Conservation (phyloP, 2,888 invertebrate genomes). For the Thymelicus sylvestris region DNA sequence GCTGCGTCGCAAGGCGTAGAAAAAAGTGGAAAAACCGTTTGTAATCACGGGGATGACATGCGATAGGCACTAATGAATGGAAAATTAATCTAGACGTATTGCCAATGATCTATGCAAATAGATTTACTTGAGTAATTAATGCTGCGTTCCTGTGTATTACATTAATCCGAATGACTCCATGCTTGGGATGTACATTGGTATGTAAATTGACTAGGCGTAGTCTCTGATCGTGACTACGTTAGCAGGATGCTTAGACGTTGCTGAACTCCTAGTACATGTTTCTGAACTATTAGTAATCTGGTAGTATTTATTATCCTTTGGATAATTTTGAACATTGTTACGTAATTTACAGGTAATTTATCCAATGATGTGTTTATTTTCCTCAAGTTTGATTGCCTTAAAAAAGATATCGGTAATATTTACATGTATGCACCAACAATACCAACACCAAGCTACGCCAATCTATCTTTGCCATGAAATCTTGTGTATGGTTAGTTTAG, state of each 20-base stretch:
- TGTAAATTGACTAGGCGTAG: constrained; percentile 17
- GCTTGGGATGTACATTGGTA: constrained; percentile 17
- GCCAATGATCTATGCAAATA: constrained; percentile 49
- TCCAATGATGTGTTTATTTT: too few relatives aligned
- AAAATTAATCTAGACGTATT: constrained; percentile 53
- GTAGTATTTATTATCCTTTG: too few relatives aligned
- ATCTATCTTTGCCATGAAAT: too few relatives aligned
- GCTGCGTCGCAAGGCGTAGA: constrained; percentile 10
- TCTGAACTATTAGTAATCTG: too few relatives aligned
- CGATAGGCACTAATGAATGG: constrained; percentile 51
- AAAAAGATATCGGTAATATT: too few relatives aligned
- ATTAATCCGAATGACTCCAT: constrained; percentile 26
- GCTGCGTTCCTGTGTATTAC: constrained; percentile 15
- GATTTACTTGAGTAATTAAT: constrained; percentile 39
- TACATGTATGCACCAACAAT: too few relatives aligned
- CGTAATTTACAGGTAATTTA: too few relatives aligned
- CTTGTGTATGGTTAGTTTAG: too few relatives aligned
- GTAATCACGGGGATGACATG: constrained; percentile 25
- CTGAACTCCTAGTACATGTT: too few relatives aligned
- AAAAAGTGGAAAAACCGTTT: constrained; percentile 29
- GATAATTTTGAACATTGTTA: too few relatives aligned
- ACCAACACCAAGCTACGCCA: too few relatives aligned
- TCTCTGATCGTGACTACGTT: neutral
- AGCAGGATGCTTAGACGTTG: neutral
- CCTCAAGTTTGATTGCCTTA: too few relatives aligned